Evolutionary conservation across 2,888 invertebrate species (phyloP), one percentile per base, ranked within the genome.

Genomic region (Trichogramma dendrolimi): DNA sequence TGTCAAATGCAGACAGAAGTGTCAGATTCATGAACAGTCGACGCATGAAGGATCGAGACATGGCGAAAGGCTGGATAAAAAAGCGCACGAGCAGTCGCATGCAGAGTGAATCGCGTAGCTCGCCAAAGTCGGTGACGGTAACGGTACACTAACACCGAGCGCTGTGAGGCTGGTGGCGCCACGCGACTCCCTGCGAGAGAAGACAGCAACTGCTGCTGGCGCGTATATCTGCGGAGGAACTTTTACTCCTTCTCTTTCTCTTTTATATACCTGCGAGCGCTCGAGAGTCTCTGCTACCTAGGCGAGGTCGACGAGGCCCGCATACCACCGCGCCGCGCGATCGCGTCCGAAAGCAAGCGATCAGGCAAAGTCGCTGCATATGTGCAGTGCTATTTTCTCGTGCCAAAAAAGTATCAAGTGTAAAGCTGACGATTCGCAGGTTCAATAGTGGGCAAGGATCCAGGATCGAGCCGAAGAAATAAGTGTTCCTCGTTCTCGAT

Each of bases 231-330:
- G 27, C 27, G 64, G 55, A 47, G 61, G 39, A 10, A 41, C 55
- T 52, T 8, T 48, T 14, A 14, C 48, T 48, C 48, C n/a, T 14
- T 48, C 48, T 48, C 48, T 48, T 14, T 7, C 60, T 49, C 1
- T 44, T 4, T 8, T 11, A 42, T 27, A 38, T 46, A 39, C 50
- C 40, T 55, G 47, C 14, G n/a, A 52, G 38, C 27, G 5, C 43
- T 50, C 43, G 38, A 14, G 39, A 7, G 40, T 14, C 49, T 54
- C 54, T 38, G 56, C 63, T 69, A 73, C 72, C 72, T 75, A 79
- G 78, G 78, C 78, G 78, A 79, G 78, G 78, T 78, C 78, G 77
- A 14, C 27, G 48, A 57, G 69, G 71, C 68, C 73, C 75, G 77
- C 78, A 79, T 78, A 78, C 78, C 77, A 74, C 41, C 72, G 71